These are phyloP conservation scores for Euplagia quadripunctaria DNA, from an alignment of 2,888 invertebrate species.

Conservation along the genomic window DNA sequence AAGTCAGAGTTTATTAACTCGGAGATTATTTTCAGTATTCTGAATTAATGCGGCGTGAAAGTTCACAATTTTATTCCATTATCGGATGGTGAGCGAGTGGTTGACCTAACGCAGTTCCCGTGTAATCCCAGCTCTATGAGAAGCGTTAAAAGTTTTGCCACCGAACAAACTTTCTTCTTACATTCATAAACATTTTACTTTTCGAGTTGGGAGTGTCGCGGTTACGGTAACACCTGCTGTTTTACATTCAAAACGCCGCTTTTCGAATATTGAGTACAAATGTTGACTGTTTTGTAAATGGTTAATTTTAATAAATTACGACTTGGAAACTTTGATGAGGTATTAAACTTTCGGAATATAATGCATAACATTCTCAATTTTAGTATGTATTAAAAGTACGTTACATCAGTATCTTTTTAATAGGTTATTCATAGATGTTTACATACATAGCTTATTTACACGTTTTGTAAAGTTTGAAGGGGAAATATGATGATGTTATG, in stretches of 20 bases:
- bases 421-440: background rate
- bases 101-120: constrained; percentile 81
- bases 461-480: background rate
- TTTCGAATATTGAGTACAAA: constrained; percentile 48
- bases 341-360: constrained; percentile 22
- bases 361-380: constrained; percentile 20
- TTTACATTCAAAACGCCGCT: constrained; percentile 66
- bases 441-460: background rate
- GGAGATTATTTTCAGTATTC: constrained; percentile 46
- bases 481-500: too few species aligned
- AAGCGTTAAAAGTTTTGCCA: constrained; percentile 73
- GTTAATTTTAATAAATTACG: constrained; percentile 29
- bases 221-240: constrained; percentile 65
- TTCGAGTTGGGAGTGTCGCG: constrained; percentile 58
- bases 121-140: constrained; percentile 77
- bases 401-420: background rate
- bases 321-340: constrained; percentile 24
- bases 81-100: constrained; percentile 62
- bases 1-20: constrained; percentile 44
- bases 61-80: constrained; percentile 77
- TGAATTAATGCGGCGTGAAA: constrained; percentile 66
- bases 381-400: background rate
- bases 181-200: constrained; percentile 85
- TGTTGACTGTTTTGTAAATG: constrained; percentile 37
- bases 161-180: constrained; percentile 74